Conservation (phyloP, 2,888 invertebrate species). For the Biston betularia region DNA sequence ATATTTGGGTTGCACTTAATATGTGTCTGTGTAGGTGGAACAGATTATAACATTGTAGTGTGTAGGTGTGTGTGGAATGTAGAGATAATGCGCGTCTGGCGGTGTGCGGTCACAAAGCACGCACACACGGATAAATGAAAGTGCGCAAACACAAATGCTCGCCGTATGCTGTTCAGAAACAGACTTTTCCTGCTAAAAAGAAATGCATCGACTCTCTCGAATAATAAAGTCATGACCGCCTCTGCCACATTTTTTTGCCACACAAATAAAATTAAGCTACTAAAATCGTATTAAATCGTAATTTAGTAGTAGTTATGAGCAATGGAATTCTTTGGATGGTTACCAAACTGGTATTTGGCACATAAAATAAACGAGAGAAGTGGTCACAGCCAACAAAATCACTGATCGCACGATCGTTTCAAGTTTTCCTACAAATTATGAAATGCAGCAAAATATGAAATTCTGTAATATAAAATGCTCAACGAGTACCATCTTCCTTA, state of each 20-base stretch:
- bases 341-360: conserved; percentile 21
- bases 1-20: conserved; percentile 52
- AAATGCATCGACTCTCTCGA: conserved; percentile 33
- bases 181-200: conserved; percentile 54
- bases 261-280: neutral
- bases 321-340: conserved; percentile 17
- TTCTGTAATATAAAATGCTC: too few species aligned
- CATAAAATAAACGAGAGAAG: conserved; percentile 3
- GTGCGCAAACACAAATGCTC: conserved; percentile 46
- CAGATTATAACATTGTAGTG: conserved; percentile 40
- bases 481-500: too few species aligned
- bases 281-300: neutral
- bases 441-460: too few species aligned
- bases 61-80: conserved; percentile 58
- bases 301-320: conserved; percentile 10
- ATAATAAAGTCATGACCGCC: conserved; percentile 27
- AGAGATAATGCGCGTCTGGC: conserved; percentile 57
- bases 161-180: conserved; percentile 47
- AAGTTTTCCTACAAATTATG: neutral
- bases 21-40: conserved; percentile 49
- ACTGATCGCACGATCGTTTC: neutral
- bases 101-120: conserved; percentile 54
- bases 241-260: conserved; percentile 19
- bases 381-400: conserved; percentile 4
- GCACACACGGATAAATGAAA: conserved; percentile 53